These are phyloP conservation scores for Ceyx melanurus DNA, from an alignment of 2,113 vertebrate species.

Conservation along the genomic window DNA sequence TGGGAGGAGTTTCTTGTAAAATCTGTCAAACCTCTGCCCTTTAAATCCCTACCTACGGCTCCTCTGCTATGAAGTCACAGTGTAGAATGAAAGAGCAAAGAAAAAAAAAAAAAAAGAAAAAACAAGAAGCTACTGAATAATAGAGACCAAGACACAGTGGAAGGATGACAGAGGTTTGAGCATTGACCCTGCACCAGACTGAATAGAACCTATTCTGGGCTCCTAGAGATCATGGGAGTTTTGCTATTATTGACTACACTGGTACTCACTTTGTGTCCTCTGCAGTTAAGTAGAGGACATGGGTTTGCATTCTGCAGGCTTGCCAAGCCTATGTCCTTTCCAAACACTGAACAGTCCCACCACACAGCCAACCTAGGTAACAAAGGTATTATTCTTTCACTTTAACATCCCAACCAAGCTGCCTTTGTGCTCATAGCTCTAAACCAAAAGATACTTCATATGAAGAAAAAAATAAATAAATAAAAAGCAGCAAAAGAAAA, in stretches of 20 bases:
- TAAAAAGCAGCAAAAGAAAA: background rate
- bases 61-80: background rate
- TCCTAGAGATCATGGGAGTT: background rate
- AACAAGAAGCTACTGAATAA: background rate
- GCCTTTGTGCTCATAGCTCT: background rate
- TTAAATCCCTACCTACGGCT: conserved; percentile 29
- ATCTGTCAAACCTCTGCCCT: background rate
- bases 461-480: fast-evolving
- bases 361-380: background rate
- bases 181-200: background rate
- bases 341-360: background rate
- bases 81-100: background rate
- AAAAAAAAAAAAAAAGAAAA: background rate
- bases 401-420: background rate
- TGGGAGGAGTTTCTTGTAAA: conserved; percentile 33
- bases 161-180: background rate
- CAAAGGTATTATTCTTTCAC: background rate
- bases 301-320: background rate
- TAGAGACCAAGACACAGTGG: background rate
- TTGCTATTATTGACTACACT: background rate
- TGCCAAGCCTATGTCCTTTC: fast-evolving
- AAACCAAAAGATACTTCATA: background rate
- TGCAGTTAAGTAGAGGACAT: background rate
- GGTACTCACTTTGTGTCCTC: background rate
- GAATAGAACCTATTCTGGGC: background rate